These are phyloP conservation scores for Drosophila sulfurigaster DNA, from an alignment of 1,140 invertebrate species.

Conservation along the genomic window DNA sequence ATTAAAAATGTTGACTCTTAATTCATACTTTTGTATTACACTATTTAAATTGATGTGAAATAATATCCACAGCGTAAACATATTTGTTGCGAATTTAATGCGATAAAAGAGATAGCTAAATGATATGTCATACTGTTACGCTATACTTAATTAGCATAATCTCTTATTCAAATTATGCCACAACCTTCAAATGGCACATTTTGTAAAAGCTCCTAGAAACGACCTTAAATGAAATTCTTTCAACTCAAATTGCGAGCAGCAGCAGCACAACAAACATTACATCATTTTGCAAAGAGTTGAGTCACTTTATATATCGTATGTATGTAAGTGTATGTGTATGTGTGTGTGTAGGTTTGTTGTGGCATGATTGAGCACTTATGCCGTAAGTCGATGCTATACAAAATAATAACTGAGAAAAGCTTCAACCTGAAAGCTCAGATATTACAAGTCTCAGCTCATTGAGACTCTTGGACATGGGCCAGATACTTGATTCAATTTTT, in stretches of 20 bases:
- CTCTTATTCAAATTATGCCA: background rate
- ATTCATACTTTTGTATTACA: background rate
- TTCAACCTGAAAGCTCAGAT: constrained; percentile 65
- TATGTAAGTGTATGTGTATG: constrained; percentile 3
- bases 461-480: constrained; percentile 35
- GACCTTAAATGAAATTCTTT: constrained; percentile 67
- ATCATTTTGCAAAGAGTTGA: constrained; percentile 65
- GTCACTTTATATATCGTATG: constrained; percentile 36
- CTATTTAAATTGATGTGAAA: background rate
- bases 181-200: constrained; percentile 7
- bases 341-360: constrained; percentile 26
- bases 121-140: background rate
- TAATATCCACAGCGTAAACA: background rate
- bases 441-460: constrained; percentile 42
- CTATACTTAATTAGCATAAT: constrained; percentile 1
- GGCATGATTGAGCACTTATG: constrained; percentile 75
- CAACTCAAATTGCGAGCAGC: constrained; percentile 8
- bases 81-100: background rate
- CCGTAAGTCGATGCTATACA: constrained; percentile 35
- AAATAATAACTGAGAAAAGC: constrained; percentile 61
- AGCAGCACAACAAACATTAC: constrained; percentile 40
- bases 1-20: too few relatives aligned
- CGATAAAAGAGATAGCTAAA: background rate
- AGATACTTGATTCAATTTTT: constrained; percentile 11
- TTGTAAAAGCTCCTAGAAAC: constrained; percentile 20